Evolutionary conservation across 2,797 vertebrate species (phyloP), one percentile per base, ranked within the genome.

Genomic region (Champsocephalus gunnari): DNA sequence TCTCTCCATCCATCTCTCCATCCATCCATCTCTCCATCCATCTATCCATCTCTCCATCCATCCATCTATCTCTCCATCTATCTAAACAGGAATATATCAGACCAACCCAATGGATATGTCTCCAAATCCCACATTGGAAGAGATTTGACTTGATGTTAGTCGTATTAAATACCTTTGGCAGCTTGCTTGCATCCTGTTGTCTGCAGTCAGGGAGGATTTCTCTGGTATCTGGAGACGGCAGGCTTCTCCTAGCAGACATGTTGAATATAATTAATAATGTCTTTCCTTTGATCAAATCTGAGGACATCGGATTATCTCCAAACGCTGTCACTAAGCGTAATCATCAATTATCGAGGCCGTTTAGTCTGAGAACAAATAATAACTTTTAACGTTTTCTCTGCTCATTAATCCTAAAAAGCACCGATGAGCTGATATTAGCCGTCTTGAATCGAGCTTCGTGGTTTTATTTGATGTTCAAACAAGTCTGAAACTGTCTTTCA

Each of bases 331-430:
- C n/a, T 38, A 21, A 66, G 50, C 51, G 56, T 71, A 77, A 82
- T 58, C 32, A 5, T 58, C 17, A 34, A 34, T 67, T 47, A 81
- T 68, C 69, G 57, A 68, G 17, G 69, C 67, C 45, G 63, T 58
- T 82, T 60, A 28, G 43, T 14, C 21, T 54, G 6, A 11, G 45
- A 34, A 38, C 41, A 17, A 44, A 50, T 54, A 13, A 72, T 62
- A 11, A 61, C 49, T 80, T 53, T 14, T 48, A 28, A 68, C 54
- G 12, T 47, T 77, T 78, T 65, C 12, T 43, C 57, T 59, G 53
- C 71, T 80, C 50, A 84, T 81, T 87, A 88, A 80, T 84, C 75
- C 81, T 47, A 70, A 28, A 74, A 82, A 77, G 76, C 55, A 68
- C 53, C 10, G 73, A 84, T 87, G 75, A 85, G 74, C 70, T 67